These are phyloP conservation scores for Rhodinocichla rosea DNA, from an alignment of 2,113 vertebrate genomes.

Conservation along the genomic window DNA sequence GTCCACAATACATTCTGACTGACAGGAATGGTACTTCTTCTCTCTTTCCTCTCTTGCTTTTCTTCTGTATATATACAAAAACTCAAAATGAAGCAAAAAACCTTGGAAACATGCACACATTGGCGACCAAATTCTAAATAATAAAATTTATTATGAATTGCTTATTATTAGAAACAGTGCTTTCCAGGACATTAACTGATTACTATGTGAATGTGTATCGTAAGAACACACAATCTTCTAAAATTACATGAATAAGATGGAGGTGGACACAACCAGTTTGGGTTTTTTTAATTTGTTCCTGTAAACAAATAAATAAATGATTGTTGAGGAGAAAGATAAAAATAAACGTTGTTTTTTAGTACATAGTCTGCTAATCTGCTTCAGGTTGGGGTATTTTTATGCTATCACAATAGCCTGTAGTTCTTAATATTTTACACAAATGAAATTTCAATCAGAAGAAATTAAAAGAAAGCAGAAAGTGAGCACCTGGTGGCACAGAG, in stretches of 20 bases:
- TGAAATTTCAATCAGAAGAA: neutral
- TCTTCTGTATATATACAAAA: neutral
- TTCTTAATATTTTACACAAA: neutral
- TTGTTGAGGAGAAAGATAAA: neutral
- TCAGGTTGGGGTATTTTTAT: neutral
- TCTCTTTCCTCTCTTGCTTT: neutral
- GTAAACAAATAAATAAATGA: neutral
- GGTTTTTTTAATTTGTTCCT: neutral
- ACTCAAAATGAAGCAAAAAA: neutral
- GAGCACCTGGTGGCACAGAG: neutral
- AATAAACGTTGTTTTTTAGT: neutral
- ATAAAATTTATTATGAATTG: neutral
- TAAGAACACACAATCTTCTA: neutral
- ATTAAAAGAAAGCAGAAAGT: neutral
- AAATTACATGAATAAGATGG: neutral
- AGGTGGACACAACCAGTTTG: neutral
- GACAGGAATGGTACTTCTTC: neutral
- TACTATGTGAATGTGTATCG: accelerated
- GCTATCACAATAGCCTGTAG: neutral
- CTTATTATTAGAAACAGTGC: neutral
- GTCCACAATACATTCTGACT: neutral
- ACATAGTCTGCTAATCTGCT: neutral
- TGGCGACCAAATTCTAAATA: neutral
- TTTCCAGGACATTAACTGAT: neutral
- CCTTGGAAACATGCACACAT: neutral